These are phyloP conservation scores for Rousettus madagascariensis DNA, from an alignment of 2,797 vertebrate genomes.

Conservation along the genomic window DNA sequence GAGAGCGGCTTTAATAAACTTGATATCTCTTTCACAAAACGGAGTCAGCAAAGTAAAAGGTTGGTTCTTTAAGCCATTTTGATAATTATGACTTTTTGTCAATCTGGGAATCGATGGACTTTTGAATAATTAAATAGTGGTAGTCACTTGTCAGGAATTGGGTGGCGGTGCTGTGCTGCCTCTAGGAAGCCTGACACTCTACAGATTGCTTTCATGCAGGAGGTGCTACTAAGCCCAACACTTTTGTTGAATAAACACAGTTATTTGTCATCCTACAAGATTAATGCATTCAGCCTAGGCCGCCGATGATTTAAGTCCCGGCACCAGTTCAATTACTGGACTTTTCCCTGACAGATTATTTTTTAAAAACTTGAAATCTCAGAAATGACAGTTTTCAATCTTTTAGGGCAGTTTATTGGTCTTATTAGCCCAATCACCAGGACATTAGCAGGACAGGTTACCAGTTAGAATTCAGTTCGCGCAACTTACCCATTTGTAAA, in stretches of 20 bases:
- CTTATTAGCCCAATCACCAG: slow-evolving; percentile 49
- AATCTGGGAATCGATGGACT: slow-evolving; percentile 57
- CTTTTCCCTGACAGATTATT: slow-evolving; percentile 4
- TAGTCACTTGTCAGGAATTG: slow-evolving; percentile 48
- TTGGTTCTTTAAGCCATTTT: slow-evolving; percentile 60
- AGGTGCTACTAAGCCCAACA: slow-evolving; percentile 41
- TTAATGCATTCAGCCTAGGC: slow-evolving; percentile 46
- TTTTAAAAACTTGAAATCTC: slow-evolving; percentile 55
- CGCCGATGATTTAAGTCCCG: not conserved
- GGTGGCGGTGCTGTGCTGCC: not conserved
- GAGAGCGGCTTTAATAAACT: not conserved
- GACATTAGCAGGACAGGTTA: slow-evolving; percentile 6
- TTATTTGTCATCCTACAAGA: slow-evolving; percentile 59
- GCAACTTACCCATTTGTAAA: slow-evolving; percentile 69
- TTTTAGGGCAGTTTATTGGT: not conserved
- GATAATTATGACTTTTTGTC: slow-evolving; percentile 71
- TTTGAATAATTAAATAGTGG: slow-evolving; percentile 71
- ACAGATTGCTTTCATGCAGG: slow-evolving; percentile 43
- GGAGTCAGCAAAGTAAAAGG: slow-evolving; percentile 66
- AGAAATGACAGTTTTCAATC: slow-evolving; percentile 55
- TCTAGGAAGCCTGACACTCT: not conserved
- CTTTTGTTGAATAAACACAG: slow-evolving; percentile 69
- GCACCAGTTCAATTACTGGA: slow-evolving; percentile 35
- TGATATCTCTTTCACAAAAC: slow-evolving; percentile 51
- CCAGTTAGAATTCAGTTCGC: slow-evolving; percentile 75